These are phyloP conservation scores for Lagopus muta DNA, from an alignment of 2,113 vertebrate species.

Conservation along the genomic window DNA sequence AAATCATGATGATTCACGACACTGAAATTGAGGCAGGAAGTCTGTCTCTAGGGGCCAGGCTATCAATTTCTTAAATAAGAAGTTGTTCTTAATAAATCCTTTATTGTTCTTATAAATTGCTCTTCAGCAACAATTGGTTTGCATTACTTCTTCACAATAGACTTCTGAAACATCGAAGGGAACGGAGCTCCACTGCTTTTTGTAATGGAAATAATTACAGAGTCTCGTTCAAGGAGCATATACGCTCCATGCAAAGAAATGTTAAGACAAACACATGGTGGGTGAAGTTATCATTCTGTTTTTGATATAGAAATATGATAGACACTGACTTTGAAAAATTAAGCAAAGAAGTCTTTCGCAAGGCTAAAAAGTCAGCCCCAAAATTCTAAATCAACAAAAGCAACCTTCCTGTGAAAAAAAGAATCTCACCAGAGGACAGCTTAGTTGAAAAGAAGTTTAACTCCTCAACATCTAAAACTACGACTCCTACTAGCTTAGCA, in stretches of 20 bases:
- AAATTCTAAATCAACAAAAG: neutral
- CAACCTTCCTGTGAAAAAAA: neutral
- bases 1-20: neutral
- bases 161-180: neutral
- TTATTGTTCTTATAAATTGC: neutral
- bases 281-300: neutral
- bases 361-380: neutral
- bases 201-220: neutral
- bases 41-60: neutral
- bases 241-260: neutral
- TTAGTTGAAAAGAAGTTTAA: neutral
- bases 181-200: neutral
- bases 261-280: neutral
- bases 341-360: neutral
- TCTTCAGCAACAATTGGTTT: conserved; percentile 8
- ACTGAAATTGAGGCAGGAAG: conserved; percentile 17
- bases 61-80: neutral
- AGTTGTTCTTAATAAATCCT: neutral
- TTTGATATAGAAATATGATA: neutral
- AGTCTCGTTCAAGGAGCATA: neutral
- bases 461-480: neutral
- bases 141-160: conserved; percentile 7
- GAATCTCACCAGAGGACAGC: neutral
- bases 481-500: neutral
- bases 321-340: neutral